Conservation (phyloP, 2,888 invertebrate genomes). For the Ecdyonurus torrentis region DNA sequence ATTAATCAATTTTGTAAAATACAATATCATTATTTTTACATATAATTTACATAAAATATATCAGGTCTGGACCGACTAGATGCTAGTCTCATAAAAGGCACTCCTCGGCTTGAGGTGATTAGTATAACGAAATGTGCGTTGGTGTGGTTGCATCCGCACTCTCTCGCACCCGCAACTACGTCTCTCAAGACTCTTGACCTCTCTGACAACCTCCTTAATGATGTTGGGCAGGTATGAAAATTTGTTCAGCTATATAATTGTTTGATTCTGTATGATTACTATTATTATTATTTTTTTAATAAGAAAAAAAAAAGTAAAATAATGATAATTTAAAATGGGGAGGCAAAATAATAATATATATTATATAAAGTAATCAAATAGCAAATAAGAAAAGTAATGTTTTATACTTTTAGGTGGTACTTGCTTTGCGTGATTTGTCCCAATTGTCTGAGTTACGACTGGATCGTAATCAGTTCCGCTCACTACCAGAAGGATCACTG, state of each 20-base stretch:
- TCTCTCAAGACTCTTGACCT: constrained; percentile 10
- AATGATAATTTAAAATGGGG: no score
- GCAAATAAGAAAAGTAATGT: no score
- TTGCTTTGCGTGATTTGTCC: not conserved
- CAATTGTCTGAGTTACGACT: not conserved
- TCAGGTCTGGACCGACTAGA: constrained; percentile 48
- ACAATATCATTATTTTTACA: not conserved
- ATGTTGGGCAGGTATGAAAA: not conserved
- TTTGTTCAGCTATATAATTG: no score
- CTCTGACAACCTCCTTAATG: not conserved
- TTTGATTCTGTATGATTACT: no score
- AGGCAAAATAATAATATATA: no score
- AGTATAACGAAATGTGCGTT: constrained; percentile 64
- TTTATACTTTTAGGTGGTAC: not conserved
- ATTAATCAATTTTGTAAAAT: no score
- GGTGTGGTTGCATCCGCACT: constrained; percentile 59
- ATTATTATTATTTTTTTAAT: no score
- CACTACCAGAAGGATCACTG: constrained; percentile 35
- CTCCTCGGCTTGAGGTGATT: constrained; percentile 42
- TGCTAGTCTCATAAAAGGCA: constrained; percentile 52
- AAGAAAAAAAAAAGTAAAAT: no score
- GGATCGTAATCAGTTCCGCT: not conserved
- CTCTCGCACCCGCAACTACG: constrained; percentile 33
- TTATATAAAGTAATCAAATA: no score
- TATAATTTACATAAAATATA: not conserved